Conservation (phyloP, 2,888 invertebrate species). For the Eupithecia inturbata region DNA sequence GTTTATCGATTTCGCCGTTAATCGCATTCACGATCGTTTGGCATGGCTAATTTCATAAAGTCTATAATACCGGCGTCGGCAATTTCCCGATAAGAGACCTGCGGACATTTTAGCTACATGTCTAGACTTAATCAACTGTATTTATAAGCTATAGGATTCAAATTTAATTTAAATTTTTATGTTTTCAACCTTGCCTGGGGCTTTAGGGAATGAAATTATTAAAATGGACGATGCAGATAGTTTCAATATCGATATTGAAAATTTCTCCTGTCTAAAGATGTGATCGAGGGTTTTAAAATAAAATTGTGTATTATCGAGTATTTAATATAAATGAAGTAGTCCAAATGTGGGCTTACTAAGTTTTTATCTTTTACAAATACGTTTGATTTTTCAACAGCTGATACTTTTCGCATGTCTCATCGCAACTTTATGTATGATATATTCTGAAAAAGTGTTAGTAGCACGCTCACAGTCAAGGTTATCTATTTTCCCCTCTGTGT, state of each 20-base stretch:
- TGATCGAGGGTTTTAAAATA: slow-evolving; percentile 9
- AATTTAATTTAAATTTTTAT: slow-evolving; percentile 25
- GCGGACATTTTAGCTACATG: slow-evolving; percentile 18
- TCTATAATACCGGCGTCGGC: slow-evolving; percentile 48
- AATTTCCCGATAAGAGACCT: slow-evolving; percentile 47
- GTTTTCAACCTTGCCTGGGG: slow-evolving; percentile 12
- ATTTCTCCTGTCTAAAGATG: slow-evolving; percentile 16
- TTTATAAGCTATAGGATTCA: slow-evolving; percentile 18
- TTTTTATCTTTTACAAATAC: not conserved
- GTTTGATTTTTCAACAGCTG: slow-evolving; percentile 15
- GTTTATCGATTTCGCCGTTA: slow-evolving; percentile 25
- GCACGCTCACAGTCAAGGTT: slow-evolving; percentile 34
- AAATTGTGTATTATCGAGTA: not conserved
- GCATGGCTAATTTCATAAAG: slow-evolving; percentile 48
- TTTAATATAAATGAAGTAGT: not conserved
- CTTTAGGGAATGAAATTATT: slow-evolving; percentile 21
- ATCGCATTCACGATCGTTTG: slow-evolving; percentile 41
- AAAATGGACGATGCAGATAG: slow-evolving; percentile 31
- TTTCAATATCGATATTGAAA: slow-evolving; percentile 30
- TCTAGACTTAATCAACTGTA: slow-evolving; percentile 27
- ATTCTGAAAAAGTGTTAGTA: slow-evolving; percentile 26
- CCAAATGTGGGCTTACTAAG: not conserved
- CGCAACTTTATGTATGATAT: slow-evolving; percentile 19
- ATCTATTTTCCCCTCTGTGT: slow-evolving; percentile 27
- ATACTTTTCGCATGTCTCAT: slow-evolving; percentile 15